Conservation (phyloP, 1,140 invertebrate species). For the Eriosoma lanigerum region DNA sequence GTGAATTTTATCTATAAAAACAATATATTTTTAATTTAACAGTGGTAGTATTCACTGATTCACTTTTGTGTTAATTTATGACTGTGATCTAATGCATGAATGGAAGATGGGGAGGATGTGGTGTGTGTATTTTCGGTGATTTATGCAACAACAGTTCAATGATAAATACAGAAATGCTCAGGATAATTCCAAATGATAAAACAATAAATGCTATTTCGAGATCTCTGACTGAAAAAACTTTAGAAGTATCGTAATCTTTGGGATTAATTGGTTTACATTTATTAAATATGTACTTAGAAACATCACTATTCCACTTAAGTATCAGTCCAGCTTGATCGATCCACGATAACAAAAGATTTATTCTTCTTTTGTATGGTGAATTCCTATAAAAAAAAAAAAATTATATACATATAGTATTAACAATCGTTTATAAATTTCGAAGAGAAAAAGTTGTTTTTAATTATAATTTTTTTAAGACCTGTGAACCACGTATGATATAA, state of each 20-base stretch:
- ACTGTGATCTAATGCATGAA: neutral
- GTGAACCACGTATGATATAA: slow-evolving; percentile 57
- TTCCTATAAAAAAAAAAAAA: slow-evolving; percentile 51
- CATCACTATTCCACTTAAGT: slow-evolving; percentile 57
- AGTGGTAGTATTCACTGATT: too few relatives aligned
- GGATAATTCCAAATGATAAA: slow-evolving; percentile 54
- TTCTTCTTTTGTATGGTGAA: slow-evolving; percentile 55
- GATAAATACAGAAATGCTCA: slow-evolving; percentile 46
- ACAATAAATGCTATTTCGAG: slow-evolving; percentile 58
- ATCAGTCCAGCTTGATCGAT: slow-evolving; percentile 57
- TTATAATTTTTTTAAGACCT: slow-evolving; percentile 5
- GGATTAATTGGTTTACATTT: slow-evolving; percentile 48
- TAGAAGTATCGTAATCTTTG: slow-evolving; percentile 52
- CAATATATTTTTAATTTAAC: too few relatives aligned
- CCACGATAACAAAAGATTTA: slow-evolving; percentile 54
- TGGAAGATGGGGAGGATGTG: neutral
- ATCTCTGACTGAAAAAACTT: slow-evolving; percentile 57
- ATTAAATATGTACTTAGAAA: slow-evolving; percentile 54
- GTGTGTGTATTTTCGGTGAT: neutral
- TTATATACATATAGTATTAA: too few relatives aligned
- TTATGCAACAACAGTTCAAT: slow-evolving; percentile 36
- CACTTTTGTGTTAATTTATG: slow-evolving; percentile 11
- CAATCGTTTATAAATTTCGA: neutral
- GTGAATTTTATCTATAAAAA: too few relatives aligned
- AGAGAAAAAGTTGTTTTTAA: neutral